Base-by-base conservation (phyloP, 1,140 invertebrate genomes). In the Metopolophium dirhodum region DNA sequence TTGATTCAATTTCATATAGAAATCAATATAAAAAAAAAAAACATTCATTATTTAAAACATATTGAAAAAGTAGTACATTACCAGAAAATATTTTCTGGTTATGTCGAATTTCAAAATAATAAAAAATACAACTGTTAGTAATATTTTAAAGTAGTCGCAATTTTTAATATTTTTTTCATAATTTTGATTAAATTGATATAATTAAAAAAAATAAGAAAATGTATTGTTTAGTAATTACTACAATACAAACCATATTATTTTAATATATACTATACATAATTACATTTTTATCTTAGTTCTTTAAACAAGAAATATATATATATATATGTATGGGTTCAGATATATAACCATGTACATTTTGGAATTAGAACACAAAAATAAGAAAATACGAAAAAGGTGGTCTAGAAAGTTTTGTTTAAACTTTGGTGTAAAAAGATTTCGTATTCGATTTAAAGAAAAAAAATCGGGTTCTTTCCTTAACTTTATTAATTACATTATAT, bases 401-500 rank as follows among this genome's bases (percentile, higher is more conserved):
- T 45, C 41, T 86, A 86, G 23, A 86, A 47, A 86, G 41, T 86
- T 86, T 86, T 45, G 23, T 86, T 45, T 45, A 85, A 45, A 47
- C 23, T 45, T 86, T 26, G 41, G 41, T 45, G 23, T 47, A 45
- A 30, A 86, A 45, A 86, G 37, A 45, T 45, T 85, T 30, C 22
- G 37, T 85, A 45, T 41, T 26, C 37, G 37, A 45, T 86, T 86
- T 8, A 23, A 86, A 86, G 37, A 86, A 45, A 86, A 26, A 85
- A 86, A 86, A 45, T 41, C 37, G 83, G 2, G 14, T 86, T 86
- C 83, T 86, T 45, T 77, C 14, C 61, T 77, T 77, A 77, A 77
- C 61, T 77, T 77, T 77, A n/a, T 77, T 77, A 77, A 77, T 77
- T 77, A 77, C 14, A 77, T 77, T 77, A 18, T 77, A 77, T 77